Conservation (phyloP, 2,113 vertebrate genomes). For the Saccopteryx leptura region DNA sequence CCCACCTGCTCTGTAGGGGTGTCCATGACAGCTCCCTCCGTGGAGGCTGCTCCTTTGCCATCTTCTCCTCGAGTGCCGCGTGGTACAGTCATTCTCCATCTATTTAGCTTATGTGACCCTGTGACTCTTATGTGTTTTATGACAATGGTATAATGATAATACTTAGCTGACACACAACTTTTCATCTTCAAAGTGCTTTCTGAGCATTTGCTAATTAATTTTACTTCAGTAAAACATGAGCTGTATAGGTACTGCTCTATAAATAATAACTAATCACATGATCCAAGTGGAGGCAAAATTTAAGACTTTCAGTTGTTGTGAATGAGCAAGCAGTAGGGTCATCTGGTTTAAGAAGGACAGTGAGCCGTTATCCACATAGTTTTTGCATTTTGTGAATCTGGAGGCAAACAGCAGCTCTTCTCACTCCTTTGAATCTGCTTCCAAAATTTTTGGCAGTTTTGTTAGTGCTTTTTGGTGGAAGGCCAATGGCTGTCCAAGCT, state of each 20-base stretch:
- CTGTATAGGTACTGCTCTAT: conserved; percentile 46
- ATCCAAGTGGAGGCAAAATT: conserved; percentile 22
- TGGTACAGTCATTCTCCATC: conserved; percentile 49
- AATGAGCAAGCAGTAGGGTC: background rate
- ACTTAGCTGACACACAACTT: conserved; percentile 71
- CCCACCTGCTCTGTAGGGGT: conserved; percentile 49
- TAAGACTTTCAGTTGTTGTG: conserved; percentile 9
- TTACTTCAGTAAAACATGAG: conserved; percentile 65
- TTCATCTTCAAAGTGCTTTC: conserved; percentile 81
- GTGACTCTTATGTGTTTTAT: conserved; percentile 74
- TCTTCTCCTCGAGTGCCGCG: conserved; percentile 24
- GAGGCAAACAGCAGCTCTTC: background rate
- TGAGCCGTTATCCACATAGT: background rate
- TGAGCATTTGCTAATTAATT: conserved; percentile 75
- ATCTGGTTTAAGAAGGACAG: background rate
- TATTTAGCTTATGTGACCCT: conserved; percentile 72
- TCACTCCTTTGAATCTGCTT: background rate
- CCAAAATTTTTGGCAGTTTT: background rate
- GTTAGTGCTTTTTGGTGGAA: background rate
- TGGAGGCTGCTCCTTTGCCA: conserved; percentile 35
- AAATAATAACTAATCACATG: conserved; percentile 62
- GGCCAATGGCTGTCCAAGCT: background rate
- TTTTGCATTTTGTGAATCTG: background rate
- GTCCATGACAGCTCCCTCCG: background rate
- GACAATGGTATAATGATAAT: conserved; percentile 74